Percentiles rank a stretch among this genome's conserved stretches.
Conservation (phyloP, 2,113 vertebrate genomes). For the Rana temporaria region DNA sequence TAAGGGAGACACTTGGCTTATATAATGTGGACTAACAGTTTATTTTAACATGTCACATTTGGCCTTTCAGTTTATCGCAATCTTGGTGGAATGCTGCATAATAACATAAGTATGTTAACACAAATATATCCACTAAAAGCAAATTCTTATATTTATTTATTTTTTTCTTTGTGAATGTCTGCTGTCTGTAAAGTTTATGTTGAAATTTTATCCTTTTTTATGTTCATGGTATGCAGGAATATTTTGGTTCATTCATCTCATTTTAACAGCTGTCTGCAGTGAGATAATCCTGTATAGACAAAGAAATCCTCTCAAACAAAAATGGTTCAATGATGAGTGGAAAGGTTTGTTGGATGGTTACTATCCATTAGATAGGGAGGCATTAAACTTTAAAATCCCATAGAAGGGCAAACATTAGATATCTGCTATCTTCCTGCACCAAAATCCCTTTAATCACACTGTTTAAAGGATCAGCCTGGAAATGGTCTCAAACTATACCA, state of each 20-base stretch:
- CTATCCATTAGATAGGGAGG: slow-evolving; percentile 20
- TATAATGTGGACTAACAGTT: slow-evolving; percentile 5
- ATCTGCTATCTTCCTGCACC: slow-evolving; percentile 27
- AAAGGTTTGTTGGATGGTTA: slow-evolving; percentile 47
- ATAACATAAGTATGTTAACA: neutral
- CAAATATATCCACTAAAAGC: neutral
- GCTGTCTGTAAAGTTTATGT: neutral
- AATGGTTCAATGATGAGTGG: slow-evolving; percentile 45
- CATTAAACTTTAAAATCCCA: slow-evolving; percentile 46
- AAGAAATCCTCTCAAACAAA: slow-evolving; percentile 35
- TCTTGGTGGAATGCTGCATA: slow-evolving; percentile 12
- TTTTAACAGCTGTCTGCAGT: slow-evolving; percentile 43
- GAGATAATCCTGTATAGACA: slow-evolving; percentile 26
- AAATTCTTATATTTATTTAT: slow-evolving; percentile 20
- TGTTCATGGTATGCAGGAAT: slow-evolving; percentile 3
- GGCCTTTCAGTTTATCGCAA: neutral
- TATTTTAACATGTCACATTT: slow-evolving; percentile 27
- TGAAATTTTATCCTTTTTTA: slow-evolving; percentile 9
- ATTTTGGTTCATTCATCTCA: slow-evolving; percentile 33
- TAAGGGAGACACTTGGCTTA: slow-evolving; percentile 16
- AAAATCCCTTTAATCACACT: slow-evolving; percentile 49
- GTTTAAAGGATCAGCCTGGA: slow-evolving; percentile 57
- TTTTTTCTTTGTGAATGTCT: slow-evolving; percentile 1
- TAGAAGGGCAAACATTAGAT: slow-evolving; percentile 46
- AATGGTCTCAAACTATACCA: slow-evolving; percentile 39